Percentiles rank a stretch among this genome's conserved stretches.
These are phyloP conservation scores for Aselliscus stoliczkanus DNA, from an alignment of 2,797 vertebrate species.

Conservation along the genomic window DNA sequence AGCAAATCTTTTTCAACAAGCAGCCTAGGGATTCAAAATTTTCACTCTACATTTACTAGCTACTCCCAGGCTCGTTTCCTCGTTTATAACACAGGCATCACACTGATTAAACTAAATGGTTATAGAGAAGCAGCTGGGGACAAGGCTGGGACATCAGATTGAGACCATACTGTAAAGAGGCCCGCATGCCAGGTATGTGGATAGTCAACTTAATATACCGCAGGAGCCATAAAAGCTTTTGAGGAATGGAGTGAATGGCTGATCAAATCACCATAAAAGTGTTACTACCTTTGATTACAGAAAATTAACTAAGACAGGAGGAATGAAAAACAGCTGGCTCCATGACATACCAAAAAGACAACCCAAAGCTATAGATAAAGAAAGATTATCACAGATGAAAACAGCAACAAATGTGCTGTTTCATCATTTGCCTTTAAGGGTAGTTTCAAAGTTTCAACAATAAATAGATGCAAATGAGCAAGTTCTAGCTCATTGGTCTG, in stretches of 20 bases:
- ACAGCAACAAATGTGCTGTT: neutral
- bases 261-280: neutral
- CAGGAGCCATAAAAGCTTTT: neutral
- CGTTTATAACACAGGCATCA: neutral
- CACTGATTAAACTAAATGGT: neutral
- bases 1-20: neutral
- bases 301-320: neutral
- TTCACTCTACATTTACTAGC: neutral
- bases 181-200: neutral
- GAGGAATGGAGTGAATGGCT: neutral
- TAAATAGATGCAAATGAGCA: neutral
- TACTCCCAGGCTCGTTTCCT: neutral
- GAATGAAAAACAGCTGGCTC: neutral
- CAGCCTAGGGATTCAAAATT: neutral
- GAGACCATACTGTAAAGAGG: neutral
- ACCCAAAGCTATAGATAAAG: constrained; percentile 33
- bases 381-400: constrained; percentile 18
- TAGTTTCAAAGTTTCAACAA: constrained; percentile 1
- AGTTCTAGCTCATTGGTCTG: neutral
- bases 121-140: neutral
- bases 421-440: neutral
- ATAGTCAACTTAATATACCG: neutral
- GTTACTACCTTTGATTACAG: neutral
- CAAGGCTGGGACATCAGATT: neutral
- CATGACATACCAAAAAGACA: constrained; percentile 6